Evolutionary conservation across 1,140 invertebrate genomes (phyloP).

Genomic region (Rhizoglyphus robini): DNA sequence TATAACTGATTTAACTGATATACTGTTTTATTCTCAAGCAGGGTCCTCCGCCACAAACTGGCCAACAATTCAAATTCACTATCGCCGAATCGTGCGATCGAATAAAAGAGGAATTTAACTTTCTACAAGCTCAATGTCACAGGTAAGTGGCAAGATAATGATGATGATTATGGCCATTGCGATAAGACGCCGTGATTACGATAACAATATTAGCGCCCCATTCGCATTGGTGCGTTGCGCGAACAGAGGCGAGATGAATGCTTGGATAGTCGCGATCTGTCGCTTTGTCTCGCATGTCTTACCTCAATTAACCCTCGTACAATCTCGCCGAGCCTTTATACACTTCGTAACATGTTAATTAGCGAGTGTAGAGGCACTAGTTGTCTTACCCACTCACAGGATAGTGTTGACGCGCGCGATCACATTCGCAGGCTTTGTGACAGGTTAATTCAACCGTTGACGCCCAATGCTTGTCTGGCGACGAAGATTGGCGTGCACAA

Average conservation of each 20-base stretch:
- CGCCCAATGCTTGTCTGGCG: not conserved
- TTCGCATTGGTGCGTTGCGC: not conserved
- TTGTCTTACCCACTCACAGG: not conserved
- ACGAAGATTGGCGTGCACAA: not conserved
- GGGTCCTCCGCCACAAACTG: conserved; percentile 55
- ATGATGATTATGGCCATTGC: not conserved
- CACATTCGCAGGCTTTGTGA: not conserved
- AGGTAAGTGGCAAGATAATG: conserved; percentile 7
- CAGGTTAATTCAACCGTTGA: conserved; percentile 12
- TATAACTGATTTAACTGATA: not conserved
- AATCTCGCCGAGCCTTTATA: not conserved
- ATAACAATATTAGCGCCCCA: not conserved
- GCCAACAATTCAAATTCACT: conserved; percentile 78
- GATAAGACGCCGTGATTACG: not conserved
- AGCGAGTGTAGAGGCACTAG: not conserved
- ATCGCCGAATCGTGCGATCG: conserved; percentile 89
- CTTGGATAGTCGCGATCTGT: not conserved
- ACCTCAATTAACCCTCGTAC: not conserved
- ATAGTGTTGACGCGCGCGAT: not conserved
- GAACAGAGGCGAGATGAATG: not conserved
- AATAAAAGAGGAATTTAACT: conserved; percentile 97
- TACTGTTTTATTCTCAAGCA: not conserved
- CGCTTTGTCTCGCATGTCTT: conserved; percentile 4
- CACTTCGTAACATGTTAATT: conserved; percentile 11
- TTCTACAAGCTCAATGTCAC: conserved; percentile 71